Conservation (phyloP, 1,140 invertebrate genomes). For the Pseudomyrmex gracilis region DNA sequence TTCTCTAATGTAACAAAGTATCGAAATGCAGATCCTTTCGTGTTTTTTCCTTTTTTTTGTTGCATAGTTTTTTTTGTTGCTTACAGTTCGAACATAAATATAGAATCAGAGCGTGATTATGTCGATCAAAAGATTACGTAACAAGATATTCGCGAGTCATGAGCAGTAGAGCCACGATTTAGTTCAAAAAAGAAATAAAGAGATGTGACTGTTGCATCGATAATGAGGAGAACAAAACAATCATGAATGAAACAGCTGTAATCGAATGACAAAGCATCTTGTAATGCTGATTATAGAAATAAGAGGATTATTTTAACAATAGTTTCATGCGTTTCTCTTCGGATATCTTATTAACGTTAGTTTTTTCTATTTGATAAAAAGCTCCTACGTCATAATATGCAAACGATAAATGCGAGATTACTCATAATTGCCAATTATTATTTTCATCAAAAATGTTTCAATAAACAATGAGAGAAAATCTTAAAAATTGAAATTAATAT, state of each 20-base stretch:
- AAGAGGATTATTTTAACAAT: constrained; percentile 1
- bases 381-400: too few relatives aligned
- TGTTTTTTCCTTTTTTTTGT: not conserved
- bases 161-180: not conserved
- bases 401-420: too few relatives aligned
- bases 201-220: constrained; percentile 17
- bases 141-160: not conserved
- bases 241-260: constrained; percentile 4
- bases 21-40: not conserved
- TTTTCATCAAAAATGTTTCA: too few relatives aligned
- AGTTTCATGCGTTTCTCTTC: not conserved
- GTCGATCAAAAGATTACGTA: constrained; percentile 27
- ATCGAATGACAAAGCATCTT: constrained; percentile 8
- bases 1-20: too few relatives aligned
- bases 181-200: constrained; percentile 4
- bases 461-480: too few relatives aligned
- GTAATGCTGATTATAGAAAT: constrained; percentile 1
- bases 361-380: too few relatives aligned
- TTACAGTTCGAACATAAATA: constrained; percentile 2
- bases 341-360: too few relatives aligned
- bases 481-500: too few relatives aligned
- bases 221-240: not conserved
- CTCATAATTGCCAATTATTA: too few relatives aligned
- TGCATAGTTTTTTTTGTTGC: too few relatives aligned
- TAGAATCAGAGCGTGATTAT: constrained; percentile 10